Evolutionary conservation across 2,797 vertebrate genomes (phyloP).

Genomic region (Tiaroga cobitis): DNA sequence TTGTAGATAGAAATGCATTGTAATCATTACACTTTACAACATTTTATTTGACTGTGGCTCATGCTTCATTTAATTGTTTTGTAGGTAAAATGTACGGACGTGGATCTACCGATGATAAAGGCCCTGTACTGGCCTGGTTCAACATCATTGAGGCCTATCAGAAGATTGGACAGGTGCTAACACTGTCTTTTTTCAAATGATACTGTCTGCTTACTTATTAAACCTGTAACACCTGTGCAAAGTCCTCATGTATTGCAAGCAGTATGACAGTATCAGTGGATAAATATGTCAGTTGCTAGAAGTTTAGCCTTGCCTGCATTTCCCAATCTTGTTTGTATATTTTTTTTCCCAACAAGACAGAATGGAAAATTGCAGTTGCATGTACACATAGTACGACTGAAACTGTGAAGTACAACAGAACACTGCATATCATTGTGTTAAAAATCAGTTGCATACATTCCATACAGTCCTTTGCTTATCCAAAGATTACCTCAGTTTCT

Average conservation of each 20-base stretch:
- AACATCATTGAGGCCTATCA: slow-evolving; percentile 95
- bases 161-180: slow-evolving; percentile 85
- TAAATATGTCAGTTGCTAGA: not conserved
- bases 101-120: slow-evolving; percentile 97
- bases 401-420: not conserved
- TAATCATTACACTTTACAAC: not conserved
- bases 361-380: not conserved
- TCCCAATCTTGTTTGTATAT: not conserved
- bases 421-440: not conserved
- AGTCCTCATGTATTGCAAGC: slow-evolving; percentile 5
- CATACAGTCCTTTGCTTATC: not conserved
- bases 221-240: slow-evolving; percentile 25
- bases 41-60: not conserved
- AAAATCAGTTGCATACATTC: not conserved
- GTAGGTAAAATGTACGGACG: slow-evolving; percentile 92
- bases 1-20: not conserved
- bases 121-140: slow-evolving; percentile 94
- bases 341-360: not conserved
- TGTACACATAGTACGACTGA: not conserved
- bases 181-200: not conserved
- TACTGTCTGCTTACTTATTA: slow-evolving; percentile 29
- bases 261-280: not conserved
- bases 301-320: not conserved
- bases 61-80: slow-evolving; percentile 19
- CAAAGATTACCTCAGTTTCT: not conserved